Evolutionary conservation across 1,140 invertebrate genomes (phyloP).

Genomic region (Trichonephila clavata): DNA sequence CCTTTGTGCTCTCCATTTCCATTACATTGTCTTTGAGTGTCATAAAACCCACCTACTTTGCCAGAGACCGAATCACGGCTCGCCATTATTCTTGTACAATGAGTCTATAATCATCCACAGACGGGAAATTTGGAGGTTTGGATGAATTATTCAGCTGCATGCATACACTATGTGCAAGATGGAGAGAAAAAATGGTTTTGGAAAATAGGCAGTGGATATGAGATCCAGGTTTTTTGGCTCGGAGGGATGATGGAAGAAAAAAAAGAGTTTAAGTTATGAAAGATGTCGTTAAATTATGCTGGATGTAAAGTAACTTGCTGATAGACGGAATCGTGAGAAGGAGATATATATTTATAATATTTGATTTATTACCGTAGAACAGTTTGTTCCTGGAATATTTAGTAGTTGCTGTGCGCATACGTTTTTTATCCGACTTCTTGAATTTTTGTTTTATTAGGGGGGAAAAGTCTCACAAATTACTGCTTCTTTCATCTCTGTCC

Average conservation of each 20-base stretch:
- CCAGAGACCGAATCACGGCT: slow-evolving; percentile 8
- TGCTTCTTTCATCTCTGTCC: too few species aligned
- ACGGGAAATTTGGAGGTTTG: neutral
- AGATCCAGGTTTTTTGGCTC: too few species aligned
- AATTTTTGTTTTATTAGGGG: too few species aligned
- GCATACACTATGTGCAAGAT: neutral
- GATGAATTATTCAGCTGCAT: slow-evolving; percentile 1
- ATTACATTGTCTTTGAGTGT: slow-evolving; percentile 32
- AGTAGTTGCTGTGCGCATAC: neutral
- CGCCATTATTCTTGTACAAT: neutral
- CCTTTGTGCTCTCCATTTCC: slow-evolving; percentile 16
- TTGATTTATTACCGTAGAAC: neutral
- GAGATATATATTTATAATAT: neutral
- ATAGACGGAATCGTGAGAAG: neutral
- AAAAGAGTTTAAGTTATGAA: neutral
- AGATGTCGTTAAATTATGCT: neutral
- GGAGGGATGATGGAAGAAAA: too few species aligned
- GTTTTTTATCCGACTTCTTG: too few species aligned
- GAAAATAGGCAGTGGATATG: too few species aligned
- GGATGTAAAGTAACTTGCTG: neutral
- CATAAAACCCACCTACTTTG: slow-evolving; percentile 18
- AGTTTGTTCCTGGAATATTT: neutral
- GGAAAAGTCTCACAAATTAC: too few species aligned
- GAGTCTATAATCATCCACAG: neutral
- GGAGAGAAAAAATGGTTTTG: neutral